Evolutionary conservation across 2,113 vertebrate species (phyloP).

Genomic region (Cyrtonyx montezumae): DNA sequence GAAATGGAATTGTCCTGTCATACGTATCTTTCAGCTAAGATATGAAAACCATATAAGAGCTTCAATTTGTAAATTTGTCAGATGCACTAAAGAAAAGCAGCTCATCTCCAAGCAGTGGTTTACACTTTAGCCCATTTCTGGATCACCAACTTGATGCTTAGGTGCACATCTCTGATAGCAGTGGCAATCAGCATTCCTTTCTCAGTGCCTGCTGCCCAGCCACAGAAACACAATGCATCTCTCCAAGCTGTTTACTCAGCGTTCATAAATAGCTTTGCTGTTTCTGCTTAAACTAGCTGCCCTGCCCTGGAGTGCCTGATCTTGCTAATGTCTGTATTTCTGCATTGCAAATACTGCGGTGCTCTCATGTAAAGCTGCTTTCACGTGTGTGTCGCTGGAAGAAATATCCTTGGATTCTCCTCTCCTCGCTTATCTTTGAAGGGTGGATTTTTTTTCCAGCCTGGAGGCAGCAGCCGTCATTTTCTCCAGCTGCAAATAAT

Average conservation of each 20-base stretch:
- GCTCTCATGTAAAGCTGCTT: background rate
- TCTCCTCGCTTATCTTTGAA: background rate
- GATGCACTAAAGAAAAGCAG: background rate
- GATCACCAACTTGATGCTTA: background rate
- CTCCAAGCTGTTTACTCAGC: background rate
- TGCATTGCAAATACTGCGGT: background rate
- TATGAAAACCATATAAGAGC: background rate
- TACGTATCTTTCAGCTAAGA: background rate
- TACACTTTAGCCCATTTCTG: background rate
- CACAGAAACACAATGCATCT: accelerated
- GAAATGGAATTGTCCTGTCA: background rate
- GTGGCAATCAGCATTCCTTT: background rate
- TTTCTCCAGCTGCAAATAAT: background rate
- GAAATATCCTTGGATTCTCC: background rate
- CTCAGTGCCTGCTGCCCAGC: background rate
- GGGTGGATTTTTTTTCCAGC: background rate
- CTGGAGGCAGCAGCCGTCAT: background rate
- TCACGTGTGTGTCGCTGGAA: background rate
- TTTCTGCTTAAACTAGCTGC: background rate
- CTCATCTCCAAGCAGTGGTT: background rate
- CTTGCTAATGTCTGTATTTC: background rate
- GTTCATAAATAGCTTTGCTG: background rate
- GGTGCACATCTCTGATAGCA: background rate
- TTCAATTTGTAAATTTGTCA: background rate
- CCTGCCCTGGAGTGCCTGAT: background rate